Evolutionary conservation across 2,113 vertebrate genomes (phyloP).

Genomic region (Pangasianodon gigas): DNA sequence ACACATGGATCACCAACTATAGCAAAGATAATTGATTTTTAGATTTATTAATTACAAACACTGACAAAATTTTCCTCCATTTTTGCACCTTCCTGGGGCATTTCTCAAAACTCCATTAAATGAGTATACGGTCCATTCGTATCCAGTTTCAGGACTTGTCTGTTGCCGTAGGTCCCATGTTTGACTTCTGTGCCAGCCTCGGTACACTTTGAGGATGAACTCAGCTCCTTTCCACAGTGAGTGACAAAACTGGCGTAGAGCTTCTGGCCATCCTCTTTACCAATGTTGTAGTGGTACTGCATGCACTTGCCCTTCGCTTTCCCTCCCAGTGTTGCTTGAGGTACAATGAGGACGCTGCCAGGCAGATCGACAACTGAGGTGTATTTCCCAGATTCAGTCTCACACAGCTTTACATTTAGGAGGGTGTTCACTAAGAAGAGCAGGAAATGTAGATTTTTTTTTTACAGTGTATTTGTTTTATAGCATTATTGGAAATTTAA

Average conservation of each 20-base stretch:
- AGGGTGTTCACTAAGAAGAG: constrained; percentile 73
- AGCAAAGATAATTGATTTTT: neutral
- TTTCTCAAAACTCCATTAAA: constrained; percentile 84
- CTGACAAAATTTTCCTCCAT: neutral
- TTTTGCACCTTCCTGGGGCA: neutral
- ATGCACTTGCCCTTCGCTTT: constrained; percentile 83
- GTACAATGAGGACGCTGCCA: constrained; percentile 85
- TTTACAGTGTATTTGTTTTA: neutral
- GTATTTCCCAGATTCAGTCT: constrained; percentile 78
- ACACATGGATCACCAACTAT: neutral
- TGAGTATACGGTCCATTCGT: constrained; percentile 95
- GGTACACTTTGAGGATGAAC: constrained; percentile 65
- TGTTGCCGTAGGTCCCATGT: constrained; percentile 90
- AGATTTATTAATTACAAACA: neutral
- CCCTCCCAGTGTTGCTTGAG: constrained; percentile 91
- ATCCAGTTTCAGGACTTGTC: constrained; percentile 88
- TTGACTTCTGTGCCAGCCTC: constrained; percentile 72
- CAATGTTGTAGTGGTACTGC: constrained; percentile 91
- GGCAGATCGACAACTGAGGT: constrained; percentile 86
- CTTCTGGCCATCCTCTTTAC: constrained; percentile 84
- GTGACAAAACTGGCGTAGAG: constrained; percentile 83
- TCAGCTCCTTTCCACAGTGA: constrained; percentile 81
- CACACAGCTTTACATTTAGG: constrained; percentile 87
- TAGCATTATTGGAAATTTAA: neutral
- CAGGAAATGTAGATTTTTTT: neutral